Evolutionary conservation across 2,113 vertebrate genomes (phyloP).

Genomic region (Atrichornis clamosus): DNA sequence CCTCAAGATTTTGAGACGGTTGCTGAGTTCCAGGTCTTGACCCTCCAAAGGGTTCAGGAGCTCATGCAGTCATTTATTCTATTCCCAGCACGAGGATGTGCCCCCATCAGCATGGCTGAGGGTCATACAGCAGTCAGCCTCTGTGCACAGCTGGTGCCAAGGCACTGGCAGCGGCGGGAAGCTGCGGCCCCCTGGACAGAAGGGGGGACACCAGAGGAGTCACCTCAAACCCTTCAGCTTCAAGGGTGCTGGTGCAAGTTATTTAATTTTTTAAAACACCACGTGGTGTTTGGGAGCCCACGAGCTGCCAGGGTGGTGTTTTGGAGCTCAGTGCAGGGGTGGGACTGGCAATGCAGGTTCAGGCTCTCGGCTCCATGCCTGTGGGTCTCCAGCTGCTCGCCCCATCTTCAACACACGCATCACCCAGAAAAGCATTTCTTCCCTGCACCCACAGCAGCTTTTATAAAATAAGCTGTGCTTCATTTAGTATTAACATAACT

Average conservation of each 20-base stretch:
- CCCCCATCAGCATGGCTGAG: fast-evolving
- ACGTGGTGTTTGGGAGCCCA: fast-evolving
- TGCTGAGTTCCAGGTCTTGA: neutral
- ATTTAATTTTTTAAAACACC: neutral
- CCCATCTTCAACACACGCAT: neutral
- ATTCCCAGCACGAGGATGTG: fast-evolving
- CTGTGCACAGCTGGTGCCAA: neutral
- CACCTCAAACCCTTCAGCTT: neutral
- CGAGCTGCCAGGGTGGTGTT: neutral
- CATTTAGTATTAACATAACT: neutral
- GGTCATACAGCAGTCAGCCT: fast-evolving
- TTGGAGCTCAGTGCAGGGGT: neutral
- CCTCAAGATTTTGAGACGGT: neutral
- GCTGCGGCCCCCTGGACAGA: neutral
- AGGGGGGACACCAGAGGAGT: neutral
- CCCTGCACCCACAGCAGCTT: neutral
- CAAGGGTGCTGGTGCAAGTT: neutral
- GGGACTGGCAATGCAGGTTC: neutral
- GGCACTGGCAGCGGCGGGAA: neutral
- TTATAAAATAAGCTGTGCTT: neutral
- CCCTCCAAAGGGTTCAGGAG: neutral
- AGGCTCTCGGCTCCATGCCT: neutral
- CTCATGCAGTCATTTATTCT: neutral
- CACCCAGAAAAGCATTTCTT: neutral
- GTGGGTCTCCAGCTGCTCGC: neutral